These are phyloP conservation scores for Pyralis farinalis DNA, from an alignment of 2,888 invertebrate species.

Conservation along the genomic window DNA sequence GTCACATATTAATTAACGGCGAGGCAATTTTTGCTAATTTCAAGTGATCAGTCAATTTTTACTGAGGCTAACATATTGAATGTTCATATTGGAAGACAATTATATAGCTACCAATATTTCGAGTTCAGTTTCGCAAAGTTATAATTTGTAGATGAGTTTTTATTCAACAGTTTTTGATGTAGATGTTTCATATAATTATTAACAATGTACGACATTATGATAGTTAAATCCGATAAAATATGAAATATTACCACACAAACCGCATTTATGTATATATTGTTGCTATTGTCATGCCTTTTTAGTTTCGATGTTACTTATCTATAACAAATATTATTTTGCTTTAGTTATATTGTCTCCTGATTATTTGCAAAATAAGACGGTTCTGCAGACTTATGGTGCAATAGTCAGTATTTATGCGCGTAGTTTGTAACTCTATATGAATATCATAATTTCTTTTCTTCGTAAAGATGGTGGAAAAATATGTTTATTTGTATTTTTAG, in stretches of 20 bases:
- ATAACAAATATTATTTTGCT: slow-evolving; percentile 6
- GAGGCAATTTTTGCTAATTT: slow-evolving; percentile 3
- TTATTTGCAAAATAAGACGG: slow-evolving; percentile 4
- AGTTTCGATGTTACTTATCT: slow-evolving; percentile 14
- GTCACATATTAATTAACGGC: background rate
- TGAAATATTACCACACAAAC: background rate
- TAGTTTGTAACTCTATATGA: slow-evolving; percentile 12
- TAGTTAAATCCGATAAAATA: background rate
- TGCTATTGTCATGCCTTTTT: slow-evolving; percentile 11
- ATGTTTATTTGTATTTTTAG: slow-evolving; percentile 62
- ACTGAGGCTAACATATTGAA: slow-evolving; percentile 8
- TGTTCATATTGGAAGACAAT: slow-evolving; percentile 20
- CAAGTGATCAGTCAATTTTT: slow-evolving; percentile 4
- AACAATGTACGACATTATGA: background rate
- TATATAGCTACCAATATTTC: slow-evolving; percentile 14
- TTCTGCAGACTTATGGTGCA: slow-evolving; percentile 14
- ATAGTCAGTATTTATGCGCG: slow-evolving; percentile 7
- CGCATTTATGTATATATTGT: slow-evolving; percentile 7
- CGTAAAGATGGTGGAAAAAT: slow-evolving; percentile 56
- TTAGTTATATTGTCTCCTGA: too few relatives aligned
- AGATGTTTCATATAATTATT: background rate
- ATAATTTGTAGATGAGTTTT: background rate
- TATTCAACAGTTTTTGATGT: background rate
- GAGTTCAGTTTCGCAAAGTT: slow-evolving; percentile 4
- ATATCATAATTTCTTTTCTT: slow-evolving; percentile 31